These are phyloP conservation scores for Cinclus mexicanus DNA, from an alignment of 2,113 vertebrate genomes.

Conservation along the genomic window DNA sequence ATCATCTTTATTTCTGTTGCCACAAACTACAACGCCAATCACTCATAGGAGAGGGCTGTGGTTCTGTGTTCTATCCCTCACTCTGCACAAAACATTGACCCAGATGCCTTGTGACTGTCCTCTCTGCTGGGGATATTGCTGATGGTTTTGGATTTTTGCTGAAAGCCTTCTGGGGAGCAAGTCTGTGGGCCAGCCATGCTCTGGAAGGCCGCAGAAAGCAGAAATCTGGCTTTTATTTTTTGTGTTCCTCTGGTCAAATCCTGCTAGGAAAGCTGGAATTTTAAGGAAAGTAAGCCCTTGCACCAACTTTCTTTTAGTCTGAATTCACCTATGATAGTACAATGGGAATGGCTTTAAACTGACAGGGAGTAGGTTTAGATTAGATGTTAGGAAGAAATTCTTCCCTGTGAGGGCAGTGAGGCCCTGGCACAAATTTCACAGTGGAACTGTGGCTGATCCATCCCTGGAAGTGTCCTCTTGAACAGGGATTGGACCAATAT, in stretches of 20 bases:
- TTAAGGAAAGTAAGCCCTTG: background rate
- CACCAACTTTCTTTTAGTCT: background rate
- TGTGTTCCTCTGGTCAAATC: background rate
- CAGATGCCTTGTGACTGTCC: background rate
- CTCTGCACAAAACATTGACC: background rate
- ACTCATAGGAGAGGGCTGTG: rapidly evolving
- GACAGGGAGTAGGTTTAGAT: background rate
- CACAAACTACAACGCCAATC: too few species aligned
- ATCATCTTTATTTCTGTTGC: background rate
- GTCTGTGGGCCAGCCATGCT: background rate
- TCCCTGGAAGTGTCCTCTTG: background rate
- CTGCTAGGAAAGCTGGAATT: background rate
- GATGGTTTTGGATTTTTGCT: background rate
- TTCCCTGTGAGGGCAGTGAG: background rate
- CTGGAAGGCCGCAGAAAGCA: background rate
- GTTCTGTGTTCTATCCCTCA: background rate
- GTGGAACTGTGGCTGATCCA: background rate
- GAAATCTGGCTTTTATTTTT: background rate
- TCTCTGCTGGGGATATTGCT: background rate
- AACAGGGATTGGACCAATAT: background rate
- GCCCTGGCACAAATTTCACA: background rate
- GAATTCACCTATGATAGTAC: background rate
- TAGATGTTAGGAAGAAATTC: background rate
- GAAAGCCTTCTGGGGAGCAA: background rate
- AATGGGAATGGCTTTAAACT: background rate